Evolutionary conservation across 2,797 vertebrate species (phyloP).

Genomic region (Sternarchorhynchus goeldii): DNA sequence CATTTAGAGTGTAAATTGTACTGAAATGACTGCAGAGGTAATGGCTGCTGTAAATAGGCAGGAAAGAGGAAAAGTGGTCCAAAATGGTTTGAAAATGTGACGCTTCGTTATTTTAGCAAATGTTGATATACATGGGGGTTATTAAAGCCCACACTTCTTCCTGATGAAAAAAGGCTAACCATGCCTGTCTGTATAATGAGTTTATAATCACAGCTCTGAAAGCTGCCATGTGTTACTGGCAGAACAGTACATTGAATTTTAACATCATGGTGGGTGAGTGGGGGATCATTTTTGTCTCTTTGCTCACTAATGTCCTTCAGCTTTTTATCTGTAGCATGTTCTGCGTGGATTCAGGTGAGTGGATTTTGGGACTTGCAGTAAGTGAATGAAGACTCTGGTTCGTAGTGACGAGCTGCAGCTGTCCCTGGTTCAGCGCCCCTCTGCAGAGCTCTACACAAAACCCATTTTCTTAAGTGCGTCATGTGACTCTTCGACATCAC

Average conservation of each 20-base stretch:
- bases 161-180: constrained; percentile 50
- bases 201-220: constrained; percentile 59
- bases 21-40: constrained; percentile 57
- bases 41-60: constrained; percentile 57
- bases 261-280: constrained; percentile 2
- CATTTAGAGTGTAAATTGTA: constrained; percentile 59
- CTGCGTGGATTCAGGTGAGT: background rate
- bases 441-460: background rate
- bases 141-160: constrained; percentile 54
- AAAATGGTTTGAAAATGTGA: constrained; percentile 53
- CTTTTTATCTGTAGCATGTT: constrained; percentile 10
- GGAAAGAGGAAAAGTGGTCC: constrained; percentile 48
- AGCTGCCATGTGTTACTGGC: constrained; percentile 48
- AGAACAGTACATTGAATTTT: constrained; percentile 54
- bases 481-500: constrained; percentile 12
- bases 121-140: constrained; percentile 51
- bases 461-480: constrained; percentile 18
- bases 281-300: background rate
- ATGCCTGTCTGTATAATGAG: constrained; percentile 53
- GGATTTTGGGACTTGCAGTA: background rate
- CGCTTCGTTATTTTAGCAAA: constrained; percentile 55
- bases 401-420: background rate
- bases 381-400: background rate
- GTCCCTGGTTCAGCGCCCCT: background rate
- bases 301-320: constrained; percentile 26